A percentile compares a stretch with the other conserved stretches of the same genome.
phyloP scores from a whole-genome alignment of 2,888 invertebrate genomes.

The Watsonalla binaria region DNA sequence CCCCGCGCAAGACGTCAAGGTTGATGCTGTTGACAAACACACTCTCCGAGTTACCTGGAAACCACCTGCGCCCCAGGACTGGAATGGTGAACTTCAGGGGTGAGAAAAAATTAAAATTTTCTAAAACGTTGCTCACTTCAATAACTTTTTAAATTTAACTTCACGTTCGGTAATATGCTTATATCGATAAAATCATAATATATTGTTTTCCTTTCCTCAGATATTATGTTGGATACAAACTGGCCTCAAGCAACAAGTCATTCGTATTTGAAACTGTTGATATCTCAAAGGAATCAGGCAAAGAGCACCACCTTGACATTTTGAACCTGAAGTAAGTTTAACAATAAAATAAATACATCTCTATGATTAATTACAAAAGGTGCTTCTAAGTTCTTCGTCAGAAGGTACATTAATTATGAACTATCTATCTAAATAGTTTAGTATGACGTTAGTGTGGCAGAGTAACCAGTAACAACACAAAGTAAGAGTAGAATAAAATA shows the following conservation, averaged over 20 bases:
- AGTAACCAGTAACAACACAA: too few species aligned
- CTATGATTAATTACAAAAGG: too few species aligned
- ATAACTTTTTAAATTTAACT: too few species aligned
- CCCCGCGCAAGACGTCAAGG: constrained; percentile 89
- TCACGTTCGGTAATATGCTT: too few species aligned
- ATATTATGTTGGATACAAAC: constrained; percentile 94
- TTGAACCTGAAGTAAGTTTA: constrained; percentile 83
- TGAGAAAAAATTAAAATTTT: constrained; percentile 18
- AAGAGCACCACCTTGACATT: constrained; percentile 91
- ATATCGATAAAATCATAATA: not conserved
- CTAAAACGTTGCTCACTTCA: too few species aligned
- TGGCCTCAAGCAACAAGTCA: constrained; percentile 90
- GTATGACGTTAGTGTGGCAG: too few species aligned
- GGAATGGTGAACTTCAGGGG: constrained; percentile 92
- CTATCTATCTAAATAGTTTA: too few species aligned
- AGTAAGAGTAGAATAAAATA: too few species aligned
- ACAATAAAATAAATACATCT: too few species aligned
- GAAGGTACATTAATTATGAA: too few species aligned
- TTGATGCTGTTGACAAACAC: constrained; percentile 92
- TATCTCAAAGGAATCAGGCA: constrained; percentile 93
- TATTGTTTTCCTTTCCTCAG: constrained; percentile 68
- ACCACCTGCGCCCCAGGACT: constrained; percentile 91
- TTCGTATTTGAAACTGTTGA: constrained; percentile 95
- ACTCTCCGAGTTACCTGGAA: constrained; percentile 94
- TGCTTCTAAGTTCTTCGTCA: too few species aligned